Conservation (phyloP, 2,797 vertebrate genomes). For the Linurgus olivaceus region DNA sequence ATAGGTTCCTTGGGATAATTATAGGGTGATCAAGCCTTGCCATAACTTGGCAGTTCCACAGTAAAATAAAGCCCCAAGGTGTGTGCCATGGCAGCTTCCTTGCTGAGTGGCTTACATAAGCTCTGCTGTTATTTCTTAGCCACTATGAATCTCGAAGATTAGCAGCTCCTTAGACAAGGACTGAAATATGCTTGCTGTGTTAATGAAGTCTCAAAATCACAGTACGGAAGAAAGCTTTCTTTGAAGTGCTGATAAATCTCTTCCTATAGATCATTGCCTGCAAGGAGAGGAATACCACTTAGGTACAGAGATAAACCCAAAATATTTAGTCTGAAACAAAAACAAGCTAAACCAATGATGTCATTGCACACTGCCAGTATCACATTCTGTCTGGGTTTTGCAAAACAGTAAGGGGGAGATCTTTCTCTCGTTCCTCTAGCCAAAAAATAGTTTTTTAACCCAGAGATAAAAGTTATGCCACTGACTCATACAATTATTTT, state of each 20-base stretch:
- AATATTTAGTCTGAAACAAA: background rate
- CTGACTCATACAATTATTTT: background rate
- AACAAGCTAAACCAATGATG: background rate
- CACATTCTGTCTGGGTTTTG: background rate
- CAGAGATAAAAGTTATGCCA: background rate
- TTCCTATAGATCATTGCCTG: background rate
- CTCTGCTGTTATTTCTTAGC: background rate
- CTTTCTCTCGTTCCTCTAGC: background rate
- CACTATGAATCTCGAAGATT: background rate
- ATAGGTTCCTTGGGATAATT: background rate
- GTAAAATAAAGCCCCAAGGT: background rate
- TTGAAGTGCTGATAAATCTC: background rate
- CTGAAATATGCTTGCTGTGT: conserved; percentile 2
- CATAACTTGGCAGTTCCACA: background rate
- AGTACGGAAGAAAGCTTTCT: background rate
- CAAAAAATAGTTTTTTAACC: background rate
- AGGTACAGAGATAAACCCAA: background rate
- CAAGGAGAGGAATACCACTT: background rate
- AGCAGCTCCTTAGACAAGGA: background rate
- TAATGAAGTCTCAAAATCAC: conserved; percentile 17
- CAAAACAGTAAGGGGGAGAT: accelerated
- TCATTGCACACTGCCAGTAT: background rate
- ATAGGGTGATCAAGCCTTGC: background rate
- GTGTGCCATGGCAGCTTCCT: background rate
- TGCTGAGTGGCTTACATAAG: background rate